Conservation (phyloP, 92 coral and sea anemone genomes). For the Hydrozoanthus gracilis region DNA sequence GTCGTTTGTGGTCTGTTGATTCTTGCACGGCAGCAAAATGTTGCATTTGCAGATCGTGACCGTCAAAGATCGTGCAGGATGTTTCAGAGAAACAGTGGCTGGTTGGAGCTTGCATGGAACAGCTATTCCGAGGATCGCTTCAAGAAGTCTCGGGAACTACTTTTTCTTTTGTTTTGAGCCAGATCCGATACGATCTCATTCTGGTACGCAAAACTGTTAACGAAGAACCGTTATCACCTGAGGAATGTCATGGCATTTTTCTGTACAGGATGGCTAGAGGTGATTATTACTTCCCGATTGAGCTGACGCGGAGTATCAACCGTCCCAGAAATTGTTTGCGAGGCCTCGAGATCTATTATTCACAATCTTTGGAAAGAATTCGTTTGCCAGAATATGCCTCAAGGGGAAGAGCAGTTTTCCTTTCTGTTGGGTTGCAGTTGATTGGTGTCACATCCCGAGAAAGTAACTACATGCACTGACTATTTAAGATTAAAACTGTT, state of each 20-base stretch:
- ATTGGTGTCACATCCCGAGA: conserved; percentile 49
- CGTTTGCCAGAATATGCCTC: conserved; percentile 28
- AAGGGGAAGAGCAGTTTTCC: conserved; percentile 28
- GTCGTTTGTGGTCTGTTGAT: too few relatives aligned
- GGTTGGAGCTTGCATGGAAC: conserved; percentile 52
- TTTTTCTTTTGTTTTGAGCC: conserved; percentile 51
- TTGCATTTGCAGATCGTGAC: too few relatives aligned
- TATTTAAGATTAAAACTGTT: too few relatives aligned
- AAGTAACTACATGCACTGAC: too few relatives aligned
- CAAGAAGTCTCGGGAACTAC: conserved; percentile 55
- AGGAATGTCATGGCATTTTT: conserved; percentile 49
- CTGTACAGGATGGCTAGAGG: conserved; percentile 53
- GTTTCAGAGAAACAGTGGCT: conserved; percentile 34
- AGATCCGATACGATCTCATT: neutral
- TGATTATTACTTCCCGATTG: conserved; percentile 51
- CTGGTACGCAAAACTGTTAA: conserved; percentile 32
- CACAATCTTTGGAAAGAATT: conserved; percentile 43
- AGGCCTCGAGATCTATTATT: conserved; percentile 43
- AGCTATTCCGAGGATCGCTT: conserved; percentile 52
- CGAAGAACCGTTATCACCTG: conserved; percentile 57
- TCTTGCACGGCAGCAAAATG: too few relatives aligned
- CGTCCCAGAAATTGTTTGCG: conserved; percentile 48
- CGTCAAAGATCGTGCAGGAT: too few relatives aligned
- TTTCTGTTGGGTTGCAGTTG: conserved; percentile 38
- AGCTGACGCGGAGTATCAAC: conserved; percentile 53